phyloP scores from a whole-genome alignment of 1,140 invertebrate genomes.

The Eriocheir sinensis region DNA sequence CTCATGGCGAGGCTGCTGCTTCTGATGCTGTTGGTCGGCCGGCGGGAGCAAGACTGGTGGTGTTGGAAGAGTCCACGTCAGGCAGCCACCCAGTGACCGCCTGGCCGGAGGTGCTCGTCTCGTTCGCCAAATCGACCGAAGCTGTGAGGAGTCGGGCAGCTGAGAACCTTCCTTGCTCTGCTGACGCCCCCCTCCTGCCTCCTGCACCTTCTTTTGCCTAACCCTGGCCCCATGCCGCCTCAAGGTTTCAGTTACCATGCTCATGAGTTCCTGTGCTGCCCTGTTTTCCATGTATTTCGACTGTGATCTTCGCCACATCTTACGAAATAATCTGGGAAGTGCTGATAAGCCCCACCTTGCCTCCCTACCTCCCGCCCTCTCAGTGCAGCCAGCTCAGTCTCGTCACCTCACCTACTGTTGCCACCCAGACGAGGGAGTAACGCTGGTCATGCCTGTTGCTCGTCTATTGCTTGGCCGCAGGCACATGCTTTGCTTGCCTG shows the following conservation, averaged over 20 bases:
- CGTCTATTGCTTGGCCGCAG: too few species aligned
- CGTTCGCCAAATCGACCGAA: background rate
- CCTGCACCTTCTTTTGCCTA: background rate
- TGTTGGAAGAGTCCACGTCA: background rate
- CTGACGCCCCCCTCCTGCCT: background rate
- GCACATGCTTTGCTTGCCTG: too few species aligned
- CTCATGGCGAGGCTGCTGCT: constrained; percentile 28
- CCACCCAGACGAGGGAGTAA: background rate
- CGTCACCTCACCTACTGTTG: background rate
- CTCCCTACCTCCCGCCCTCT: too few species aligned
- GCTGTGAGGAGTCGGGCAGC: background rate
- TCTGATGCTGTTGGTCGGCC: background rate
- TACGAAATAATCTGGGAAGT: constrained; percentile 2
- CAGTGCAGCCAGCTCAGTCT: background rate
- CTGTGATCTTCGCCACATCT: background rate
- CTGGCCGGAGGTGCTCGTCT: background rate
- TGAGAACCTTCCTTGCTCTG: background rate
- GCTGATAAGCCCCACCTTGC: background rate
- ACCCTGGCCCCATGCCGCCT: background rate
- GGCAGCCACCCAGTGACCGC: background rate
- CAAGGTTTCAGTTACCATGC: background rate
- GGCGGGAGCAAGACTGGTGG: background rate
- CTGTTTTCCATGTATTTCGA: background rate
- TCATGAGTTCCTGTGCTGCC: background rate
- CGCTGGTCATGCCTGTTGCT: too few species aligned